Conservation (phyloP, 2,113 vertebrate genomes). For the Chlorodrepanis virens region DNA sequence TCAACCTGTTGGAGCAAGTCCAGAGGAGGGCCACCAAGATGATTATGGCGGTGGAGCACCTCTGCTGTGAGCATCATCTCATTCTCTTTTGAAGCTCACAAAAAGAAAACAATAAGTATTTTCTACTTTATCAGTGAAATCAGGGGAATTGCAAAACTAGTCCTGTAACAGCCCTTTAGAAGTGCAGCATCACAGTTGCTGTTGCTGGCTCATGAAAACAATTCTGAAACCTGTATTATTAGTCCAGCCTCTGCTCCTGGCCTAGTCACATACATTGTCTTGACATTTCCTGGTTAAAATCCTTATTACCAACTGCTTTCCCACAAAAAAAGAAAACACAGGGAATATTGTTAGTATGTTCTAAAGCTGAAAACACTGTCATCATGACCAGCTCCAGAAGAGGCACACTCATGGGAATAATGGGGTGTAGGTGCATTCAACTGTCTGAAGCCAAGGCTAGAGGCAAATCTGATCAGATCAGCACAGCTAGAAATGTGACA, state of each 20-base stretch:
- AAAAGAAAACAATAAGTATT: not conserved
- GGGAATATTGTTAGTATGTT: not conserved
- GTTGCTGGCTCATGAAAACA: not conserved
- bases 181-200: not conserved
- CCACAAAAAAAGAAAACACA: rapidly evolving
- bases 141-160: not conserved
- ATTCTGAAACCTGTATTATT: not conserved
- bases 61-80: not conserved
- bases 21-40: not conserved
- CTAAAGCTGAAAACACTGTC: not conserved
- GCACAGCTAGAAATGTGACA: not conserved
- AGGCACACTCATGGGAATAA: not conserved
- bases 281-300: not conserved
- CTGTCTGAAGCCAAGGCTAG: not conserved
- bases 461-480: slow-evolving; percentile 21
- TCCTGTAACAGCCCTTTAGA: not conserved
- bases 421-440: not conserved
- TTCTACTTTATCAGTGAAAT: not conserved
- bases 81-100: not conserved
- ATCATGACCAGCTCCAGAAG: not conserved
- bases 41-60: not conserved
- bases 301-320: not conserved
- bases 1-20: not conserved
- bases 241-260: not conserved
- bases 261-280: not conserved